Base-by-base conservation (phyloP, 2,888 invertebrate species). In the Ormyrus thymus region DNA sequence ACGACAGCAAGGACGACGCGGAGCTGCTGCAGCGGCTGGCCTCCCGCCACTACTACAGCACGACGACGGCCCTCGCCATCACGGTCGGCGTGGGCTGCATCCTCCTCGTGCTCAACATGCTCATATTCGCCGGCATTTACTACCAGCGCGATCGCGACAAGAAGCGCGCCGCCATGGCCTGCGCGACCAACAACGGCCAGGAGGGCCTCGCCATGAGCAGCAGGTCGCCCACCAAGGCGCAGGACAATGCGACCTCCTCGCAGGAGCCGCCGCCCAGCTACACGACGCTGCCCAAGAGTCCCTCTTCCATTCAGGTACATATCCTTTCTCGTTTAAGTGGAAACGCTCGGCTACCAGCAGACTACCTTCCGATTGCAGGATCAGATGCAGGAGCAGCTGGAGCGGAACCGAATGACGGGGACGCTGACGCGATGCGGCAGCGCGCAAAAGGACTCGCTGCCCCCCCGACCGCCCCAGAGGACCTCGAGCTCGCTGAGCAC, bases 51-150 rank as follows among this genome's bases (percentile, higher is more conserved):
- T 93, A 92, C 86, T 92, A 92, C 86, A 95, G 94, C 85, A 95
- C 95, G 86, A 95, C 95, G 3, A 94, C 95, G 61, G 95, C 95
- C 4, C 91, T 95, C 69, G 95, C 95, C 0, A 95, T 95, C 82
- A 95, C 95, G 5, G 94, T 95, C 8, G 94, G 94, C 8, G 94
- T 95, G 1, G 95, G 95, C 11, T 95, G 94, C 87, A 93, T 95
- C 82, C 92, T 95, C 48, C 90, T 95, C 43, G 92, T 94, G 1
- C 91, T 95, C 45, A 95, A 95, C 88, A 93, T 94, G 91, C 90
- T 95, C 78, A 95, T 95, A 82, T 95, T 95, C 86, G 95, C 95
- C 1, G 95, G 95, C 3, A 94, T 95, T 84, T 95, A 94, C 87
- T 93, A 94, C 83, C 95, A 95, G 86, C 90, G 94, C n/a, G 93